Conservation (phyloP, 2,888 invertebrate species). For the Rhagonycha lutea region DNA sequence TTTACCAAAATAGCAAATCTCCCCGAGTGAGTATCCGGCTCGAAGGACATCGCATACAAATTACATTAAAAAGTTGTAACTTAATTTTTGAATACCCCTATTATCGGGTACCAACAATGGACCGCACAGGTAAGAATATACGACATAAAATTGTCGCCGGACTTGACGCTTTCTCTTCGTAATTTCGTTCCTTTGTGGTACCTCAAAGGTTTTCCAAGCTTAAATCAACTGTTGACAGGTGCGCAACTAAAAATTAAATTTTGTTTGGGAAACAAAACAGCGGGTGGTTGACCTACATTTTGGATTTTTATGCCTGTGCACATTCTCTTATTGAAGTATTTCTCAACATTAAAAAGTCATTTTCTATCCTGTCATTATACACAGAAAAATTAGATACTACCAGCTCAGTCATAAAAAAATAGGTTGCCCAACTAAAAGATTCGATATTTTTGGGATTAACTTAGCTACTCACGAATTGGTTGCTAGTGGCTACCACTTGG, state of each 20-base stretch:
- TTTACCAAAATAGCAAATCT: background rate
- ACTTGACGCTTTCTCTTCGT: background rate
- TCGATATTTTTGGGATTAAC: too few relatives aligned
- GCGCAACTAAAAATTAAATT: background rate
- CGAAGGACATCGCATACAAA: background rate
- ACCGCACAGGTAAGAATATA: background rate
- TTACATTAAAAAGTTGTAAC: background rate
- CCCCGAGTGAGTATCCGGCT: background rate
- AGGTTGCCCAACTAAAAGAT: background rate
- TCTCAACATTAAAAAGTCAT: background rate
- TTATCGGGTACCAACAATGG: background rate
- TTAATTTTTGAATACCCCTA: background rate
- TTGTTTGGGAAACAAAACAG: slow-evolving; percentile 7
- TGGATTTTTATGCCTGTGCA: background rate
- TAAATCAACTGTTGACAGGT: slow-evolving; percentile 14
- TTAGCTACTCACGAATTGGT: too few relatives aligned
- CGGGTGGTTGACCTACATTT: background rate
- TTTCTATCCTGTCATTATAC: background rate
- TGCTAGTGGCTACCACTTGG: too few relatives aligned
- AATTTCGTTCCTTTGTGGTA: background rate
- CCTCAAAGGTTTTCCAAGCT: background rate
- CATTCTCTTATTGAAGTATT: background rate
- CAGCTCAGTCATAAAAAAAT: background rate
- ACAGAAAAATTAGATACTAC: background rate
- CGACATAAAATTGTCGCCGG: background rate